Conservation (phyloP, 2,888 invertebrate genomes). For the Orthosia incerta region DNA sequence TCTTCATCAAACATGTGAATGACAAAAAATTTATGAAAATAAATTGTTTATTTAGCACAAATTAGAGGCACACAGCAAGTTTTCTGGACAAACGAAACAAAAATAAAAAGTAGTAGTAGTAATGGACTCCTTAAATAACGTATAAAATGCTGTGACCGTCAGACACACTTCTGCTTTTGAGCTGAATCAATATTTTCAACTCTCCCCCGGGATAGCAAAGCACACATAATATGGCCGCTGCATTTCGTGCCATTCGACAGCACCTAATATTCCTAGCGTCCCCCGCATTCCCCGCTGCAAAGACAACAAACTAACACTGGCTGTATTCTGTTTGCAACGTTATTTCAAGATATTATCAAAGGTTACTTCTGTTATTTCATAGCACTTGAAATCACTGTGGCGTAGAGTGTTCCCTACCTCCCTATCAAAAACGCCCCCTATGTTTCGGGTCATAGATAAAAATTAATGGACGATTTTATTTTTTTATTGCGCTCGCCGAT, state of each 20-base stretch:
- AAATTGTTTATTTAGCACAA: no score
- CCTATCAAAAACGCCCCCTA: constrained; percentile 58
- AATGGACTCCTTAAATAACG: background rate
- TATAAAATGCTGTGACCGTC: background rate
- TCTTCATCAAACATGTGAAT: no score
- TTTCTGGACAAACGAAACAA: no score
- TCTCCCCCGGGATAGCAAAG: constrained; percentile 1
- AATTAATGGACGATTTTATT: constrained; percentile 72
- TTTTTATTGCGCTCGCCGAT: constrained; percentile 68
- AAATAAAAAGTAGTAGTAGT: no score
- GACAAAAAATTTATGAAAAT: no score
- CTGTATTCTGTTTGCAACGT: constrained; percentile 39
- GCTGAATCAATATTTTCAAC: constrained; percentile 10
- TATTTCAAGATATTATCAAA: constrained; percentile 49
- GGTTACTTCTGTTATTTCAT: constrained; percentile 36
- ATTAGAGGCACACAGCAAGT: no score
- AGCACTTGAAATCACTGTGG: constrained; percentile 46
- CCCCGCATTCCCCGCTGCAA: constrained; percentile 6
- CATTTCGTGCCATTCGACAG: constrained; percentile 18
- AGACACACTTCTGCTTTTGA: background rate
- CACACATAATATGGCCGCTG: constrained; percentile 39
- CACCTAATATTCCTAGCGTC: constrained; percentile 52
- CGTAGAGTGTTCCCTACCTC: constrained; percentile 23
- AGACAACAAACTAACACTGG: constrained; percentile 42
- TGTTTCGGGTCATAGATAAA: constrained; percentile 71